These are phyloP conservation scores for Leucoptera coffeella DNA, from an alignment of 2,888 invertebrate genomes.

Conservation along the genomic window DNA sequence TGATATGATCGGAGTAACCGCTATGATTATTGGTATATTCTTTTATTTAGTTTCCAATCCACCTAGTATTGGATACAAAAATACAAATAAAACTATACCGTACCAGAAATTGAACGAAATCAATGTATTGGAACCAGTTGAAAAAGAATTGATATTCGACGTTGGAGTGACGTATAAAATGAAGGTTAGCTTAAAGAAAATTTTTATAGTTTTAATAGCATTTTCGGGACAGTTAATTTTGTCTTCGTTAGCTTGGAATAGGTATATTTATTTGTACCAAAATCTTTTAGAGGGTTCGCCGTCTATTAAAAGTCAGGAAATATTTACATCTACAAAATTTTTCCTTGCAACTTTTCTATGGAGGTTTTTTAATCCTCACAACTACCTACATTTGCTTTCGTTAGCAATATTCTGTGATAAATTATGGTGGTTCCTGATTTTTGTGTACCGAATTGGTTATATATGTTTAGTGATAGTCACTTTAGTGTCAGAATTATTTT, in stretches of 20 bases:
- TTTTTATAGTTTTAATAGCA: constrained; percentile 58
- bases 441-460: constrained; percentile 67
- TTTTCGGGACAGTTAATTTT: constrained; percentile 67
- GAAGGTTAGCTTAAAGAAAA: constrained; percentile 61
- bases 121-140: constrained; percentile 37
- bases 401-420: constrained; percentile 77
- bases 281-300: constrained; percentile 64
- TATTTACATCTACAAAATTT: constrained; percentile 68
- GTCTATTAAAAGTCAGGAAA: constrained; percentile 48
- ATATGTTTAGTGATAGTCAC: constrained; percentile 61
- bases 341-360: constrained; percentile 68
- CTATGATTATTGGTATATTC: constrained; percentile 63
- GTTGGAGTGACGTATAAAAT: constrained; percentile 59
- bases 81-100: constrained; percentile 54
- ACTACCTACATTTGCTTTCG: constrained; percentile 66
- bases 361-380: constrained; percentile 75
- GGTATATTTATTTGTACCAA: constrained; percentile 75
- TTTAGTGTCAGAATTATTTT: constrained; percentile 68
- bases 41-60: constrained; percentile 67
- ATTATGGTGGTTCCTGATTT: constrained; percentile 68
- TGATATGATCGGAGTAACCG: constrained; percentile 70
- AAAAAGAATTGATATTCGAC: constrained; percentile 32
- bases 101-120: constrained; percentile 41
- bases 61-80: constrained; percentile 62
- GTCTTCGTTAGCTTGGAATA: constrained; percentile 77